Conservation (phyloP, 1,140 invertebrate genomes). For the Euwallacea fornicatus region DNA sequence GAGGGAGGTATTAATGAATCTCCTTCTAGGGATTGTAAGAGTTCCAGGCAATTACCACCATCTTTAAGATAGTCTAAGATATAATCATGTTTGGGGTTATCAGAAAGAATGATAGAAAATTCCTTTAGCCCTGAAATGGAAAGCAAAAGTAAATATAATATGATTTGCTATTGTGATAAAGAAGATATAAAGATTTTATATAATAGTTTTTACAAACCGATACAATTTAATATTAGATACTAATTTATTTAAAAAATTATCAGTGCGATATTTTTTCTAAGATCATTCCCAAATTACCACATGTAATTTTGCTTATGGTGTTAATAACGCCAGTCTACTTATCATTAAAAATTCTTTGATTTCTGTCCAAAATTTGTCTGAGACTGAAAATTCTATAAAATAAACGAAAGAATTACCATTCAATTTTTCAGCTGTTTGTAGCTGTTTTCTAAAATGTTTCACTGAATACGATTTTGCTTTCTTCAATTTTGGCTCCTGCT, state of each 20-base stretch:
- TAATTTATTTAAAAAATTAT: slow-evolving; percentile 4
- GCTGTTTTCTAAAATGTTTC: slow-evolving; percentile 47
- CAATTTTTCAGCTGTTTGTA: slow-evolving; percentile 38
- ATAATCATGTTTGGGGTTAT: slow-evolving; percentile 53
- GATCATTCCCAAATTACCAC: too few relatives aligned
- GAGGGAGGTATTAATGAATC: slow-evolving; percentile 58
- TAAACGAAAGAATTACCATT: slow-evolving; percentile 9
- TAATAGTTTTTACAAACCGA: not conserved
- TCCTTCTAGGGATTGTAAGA: slow-evolving; percentile 62
- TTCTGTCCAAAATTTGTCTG: too few relatives aligned
- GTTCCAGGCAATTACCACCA: slow-evolving; percentile 68
- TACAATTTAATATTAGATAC: slow-evolving; percentile 14
- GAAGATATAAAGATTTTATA: not conserved
- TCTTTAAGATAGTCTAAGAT: slow-evolving; percentile 65
- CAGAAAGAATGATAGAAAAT: slow-evolving; percentile 33
- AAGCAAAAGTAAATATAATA: slow-evolving; percentile 4
- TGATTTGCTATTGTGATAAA: not conserved
- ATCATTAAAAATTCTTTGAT: too few relatives aligned
- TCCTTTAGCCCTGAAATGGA: slow-evolving; percentile 40
- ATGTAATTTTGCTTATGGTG: too few relatives aligned
- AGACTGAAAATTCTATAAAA: not conserved
- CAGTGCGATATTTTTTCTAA: not conserved
- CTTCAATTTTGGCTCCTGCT: slow-evolving; percentile 27
- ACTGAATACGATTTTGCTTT: slow-evolving; percentile 42
- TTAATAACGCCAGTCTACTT: too few relatives aligned